Percentiles rank a stretch among this genome's conserved stretches.
phyloP scores from a whole-genome alignment of 2,888 invertebrate species.

The Philereme transversata region DNA sequence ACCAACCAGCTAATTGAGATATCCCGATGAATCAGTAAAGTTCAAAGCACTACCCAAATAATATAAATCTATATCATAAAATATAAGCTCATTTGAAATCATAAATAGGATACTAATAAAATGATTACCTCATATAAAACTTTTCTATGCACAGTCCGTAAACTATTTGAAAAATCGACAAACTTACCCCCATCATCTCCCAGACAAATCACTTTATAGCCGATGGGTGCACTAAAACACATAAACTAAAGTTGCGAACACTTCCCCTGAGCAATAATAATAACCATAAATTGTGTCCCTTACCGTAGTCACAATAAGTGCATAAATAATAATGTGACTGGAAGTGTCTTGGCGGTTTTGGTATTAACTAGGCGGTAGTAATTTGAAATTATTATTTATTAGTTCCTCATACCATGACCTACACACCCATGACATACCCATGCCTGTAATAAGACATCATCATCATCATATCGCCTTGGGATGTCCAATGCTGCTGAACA shows the following conservation, averaged over 20 bases:
- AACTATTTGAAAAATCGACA: conserved; percentile 35
- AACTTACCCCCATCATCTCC: conserved; percentile 44
- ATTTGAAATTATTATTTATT: not conserved
- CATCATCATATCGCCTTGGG: no score
- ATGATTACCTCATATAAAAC: not conserved
- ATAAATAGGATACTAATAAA: no score
- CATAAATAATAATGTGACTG: conserved; percentile 34
- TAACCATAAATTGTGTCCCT: conserved; percentile 69
- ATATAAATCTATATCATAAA: no score
- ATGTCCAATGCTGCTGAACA: no score
- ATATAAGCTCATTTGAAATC: no score
- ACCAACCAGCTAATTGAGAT: no score
- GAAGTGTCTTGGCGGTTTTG: conserved; percentile 14
- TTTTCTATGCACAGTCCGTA: conserved; percentile 14
- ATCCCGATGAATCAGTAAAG: no score
- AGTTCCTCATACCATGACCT: no score
- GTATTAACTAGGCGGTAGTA: conserved; percentile 4
- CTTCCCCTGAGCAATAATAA: conserved; percentile 71
- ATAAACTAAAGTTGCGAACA: conserved; percentile 55
- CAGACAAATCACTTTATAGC: conserved; percentile 71
- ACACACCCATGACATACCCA: no score
- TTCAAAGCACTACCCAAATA: no score
- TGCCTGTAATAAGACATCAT: no score
- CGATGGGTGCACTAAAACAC: conserved; percentile 64
- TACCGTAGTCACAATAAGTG: conserved; percentile 30